Base-by-base conservation (phyloP, 2,888 invertebrate species). In the Drosophila quinaria region DNA sequence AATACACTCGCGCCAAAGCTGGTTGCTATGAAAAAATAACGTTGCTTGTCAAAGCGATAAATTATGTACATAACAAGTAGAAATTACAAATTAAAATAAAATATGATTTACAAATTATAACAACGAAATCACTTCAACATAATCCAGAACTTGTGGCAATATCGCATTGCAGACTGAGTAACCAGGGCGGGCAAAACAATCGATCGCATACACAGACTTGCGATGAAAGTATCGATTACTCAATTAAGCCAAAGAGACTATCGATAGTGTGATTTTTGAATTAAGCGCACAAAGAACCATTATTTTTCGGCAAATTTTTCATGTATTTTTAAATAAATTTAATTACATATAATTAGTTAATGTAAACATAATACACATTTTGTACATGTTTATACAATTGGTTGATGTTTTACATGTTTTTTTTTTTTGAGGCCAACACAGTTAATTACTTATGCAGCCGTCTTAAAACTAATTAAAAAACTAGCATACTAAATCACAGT, bases 401-500 rank as follows among this genome's bases (percentile, higher is more conserved):
- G 50, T 70, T 70, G 55, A 4, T 54, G 54, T 55, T 67, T 62
- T 67, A 54, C 42, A 80, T 60, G 41, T 29, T 66, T 75, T 63
- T 66, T 44, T 39, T 68, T 70, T 63, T 66, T 44, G 29, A 3
- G 55, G 67, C 80, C 37, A 51, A 46, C 74, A 74, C 25, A 62
- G 35, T 62, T 39, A 11, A 47, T 61, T 65, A 70, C 46, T 62
- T 49, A 47, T 56, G 67, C 55, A 70, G 83, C 67, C 62, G 55
- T 47, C 68, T 90, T 90, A 91, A 81, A 90, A 81, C 89, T 89
- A 91, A 90, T 84, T 91, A 86, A 91, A 90, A 91, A 90, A 87
- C 90, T 91, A 91, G 87, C 87, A 85, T 82, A 83, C 90, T 90
- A 90, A 89, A 90, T 90, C 90, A 90, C 90, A 90, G 90, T 88